Evolutionary conservation across 2,113 vertebrate species (phyloP).

Genomic region (Pelvicachromis taeniatus): DNA sequence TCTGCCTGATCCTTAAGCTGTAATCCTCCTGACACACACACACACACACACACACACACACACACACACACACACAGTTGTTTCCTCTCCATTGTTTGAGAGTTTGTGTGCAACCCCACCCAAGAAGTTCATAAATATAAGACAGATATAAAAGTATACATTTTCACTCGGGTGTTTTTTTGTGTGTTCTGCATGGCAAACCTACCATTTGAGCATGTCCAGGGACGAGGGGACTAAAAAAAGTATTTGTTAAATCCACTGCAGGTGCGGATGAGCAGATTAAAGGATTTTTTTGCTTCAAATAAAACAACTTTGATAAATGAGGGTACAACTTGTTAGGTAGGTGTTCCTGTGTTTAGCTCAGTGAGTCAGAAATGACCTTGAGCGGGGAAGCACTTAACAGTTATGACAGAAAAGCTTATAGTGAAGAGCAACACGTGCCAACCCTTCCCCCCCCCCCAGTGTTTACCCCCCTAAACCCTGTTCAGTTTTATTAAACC

Average conservation of each 20-base stretch:
- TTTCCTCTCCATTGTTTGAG: background rate
- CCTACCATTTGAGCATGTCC: background rate
- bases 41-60: background rate
- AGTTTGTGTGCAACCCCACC: background rate
- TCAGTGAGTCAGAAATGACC: background rate
- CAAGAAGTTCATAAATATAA: background rate
- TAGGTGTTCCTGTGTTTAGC: background rate
- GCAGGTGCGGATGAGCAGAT: background rate
- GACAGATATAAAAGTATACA: background rate
- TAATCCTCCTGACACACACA: conserved; percentile 37
- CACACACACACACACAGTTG: background rate
- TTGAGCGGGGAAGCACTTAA: background rate
- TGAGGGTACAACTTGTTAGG: background rate
- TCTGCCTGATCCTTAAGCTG: conserved; percentile 49
- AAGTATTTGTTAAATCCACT: background rate
- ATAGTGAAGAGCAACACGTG: background rate
- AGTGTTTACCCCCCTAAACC: background rate
- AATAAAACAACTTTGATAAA: background rate
- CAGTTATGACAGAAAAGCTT: background rate
- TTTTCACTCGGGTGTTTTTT: background rate
- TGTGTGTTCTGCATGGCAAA: background rate
- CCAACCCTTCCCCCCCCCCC: background rate
- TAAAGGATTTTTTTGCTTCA: background rate
- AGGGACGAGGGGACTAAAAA: background rate
- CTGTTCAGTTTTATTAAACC: background rate